phyloP scores from a whole-genome alignment of 2,797 vertebrate species.

The Chrysocyon brachyurus region DNA sequence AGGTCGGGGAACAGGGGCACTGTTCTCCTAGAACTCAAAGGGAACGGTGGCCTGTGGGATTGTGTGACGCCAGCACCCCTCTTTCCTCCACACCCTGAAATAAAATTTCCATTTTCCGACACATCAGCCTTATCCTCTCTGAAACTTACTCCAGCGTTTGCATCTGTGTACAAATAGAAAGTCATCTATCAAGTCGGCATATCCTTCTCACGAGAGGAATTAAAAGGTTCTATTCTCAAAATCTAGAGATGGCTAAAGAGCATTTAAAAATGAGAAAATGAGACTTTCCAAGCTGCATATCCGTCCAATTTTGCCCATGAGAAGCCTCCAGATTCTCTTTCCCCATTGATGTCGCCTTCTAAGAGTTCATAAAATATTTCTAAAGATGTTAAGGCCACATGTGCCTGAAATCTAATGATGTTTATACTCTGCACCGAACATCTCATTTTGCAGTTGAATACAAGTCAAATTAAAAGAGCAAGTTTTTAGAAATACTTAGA shows the following conservation, averaged over 20 bases:
- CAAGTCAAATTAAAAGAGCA: slow-evolving; percentile 62
- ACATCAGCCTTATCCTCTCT: neutral
- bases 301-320: neutral
- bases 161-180: slow-evolving; percentile 57
- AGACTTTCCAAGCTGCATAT: neutral
- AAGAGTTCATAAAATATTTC: slow-evolving; percentile 57
- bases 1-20: neutral
- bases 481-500: slow-evolving; percentile 70
- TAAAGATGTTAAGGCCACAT: slow-evolving; percentile 13
- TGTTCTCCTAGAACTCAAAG: neutral
- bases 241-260: neutral
- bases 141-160: neutral
- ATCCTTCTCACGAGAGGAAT: slow-evolving; percentile 25
- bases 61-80: neutral
- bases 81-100: neutral
- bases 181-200: neutral
- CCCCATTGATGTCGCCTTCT: neutral
- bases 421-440: slow-evolving; percentile 47
- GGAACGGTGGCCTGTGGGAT: neutral
- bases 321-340: neutral
- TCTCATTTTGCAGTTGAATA: slow-evolving; percentile 61
- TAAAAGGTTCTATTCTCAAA: slow-evolving; percentile 53
- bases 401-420: slow-evolving; percentile 57
- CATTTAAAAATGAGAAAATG: slow-evolving; percentile 38
- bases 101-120: slow-evolving; percentile 49